Conservation (phyloP, 2,797 vertebrate genomes). For the Tolypeutes matacus region DNA sequence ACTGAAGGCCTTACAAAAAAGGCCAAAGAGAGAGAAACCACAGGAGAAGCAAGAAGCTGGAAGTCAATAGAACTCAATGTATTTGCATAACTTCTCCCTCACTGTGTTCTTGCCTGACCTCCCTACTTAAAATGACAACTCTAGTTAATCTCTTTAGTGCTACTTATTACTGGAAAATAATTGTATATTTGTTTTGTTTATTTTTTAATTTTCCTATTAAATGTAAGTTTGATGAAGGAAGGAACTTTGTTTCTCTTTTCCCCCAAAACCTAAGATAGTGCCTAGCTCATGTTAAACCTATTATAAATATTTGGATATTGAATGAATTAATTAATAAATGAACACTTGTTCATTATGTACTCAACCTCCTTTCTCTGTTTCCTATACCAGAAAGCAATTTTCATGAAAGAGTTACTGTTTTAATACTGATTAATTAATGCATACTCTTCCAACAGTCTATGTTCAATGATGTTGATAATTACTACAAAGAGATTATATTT, state of each 20-base stretch:
- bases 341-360: not conserved
- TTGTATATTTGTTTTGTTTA: not conserved
- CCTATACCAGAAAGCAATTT: not conserved
- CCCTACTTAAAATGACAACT: not conserved
- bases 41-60: too few species aligned
- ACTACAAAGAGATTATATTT: not conserved
- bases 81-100: not conserved
- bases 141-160: not conserved
- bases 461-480: not conserved
- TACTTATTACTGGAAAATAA: not conserved
- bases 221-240: too few species aligned
- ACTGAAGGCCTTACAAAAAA: too few species aligned
- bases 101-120: not conserved
- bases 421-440: too few species aligned
- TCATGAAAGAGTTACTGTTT: not conserved
- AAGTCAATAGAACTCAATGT: too few species aligned
- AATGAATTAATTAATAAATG: not conserved
- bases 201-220: too few species aligned
- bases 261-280: not conserved
- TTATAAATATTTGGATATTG: not conserved
- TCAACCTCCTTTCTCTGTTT: not conserved
- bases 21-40: too few species aligned
- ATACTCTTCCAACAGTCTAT: not conserved
- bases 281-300: not conserved
- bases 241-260: fast-evolving